Evolutionary conservation across 2,888 invertebrate genomes (phyloP).

Genomic region (Melangyna quadrimaculata): DNA sequence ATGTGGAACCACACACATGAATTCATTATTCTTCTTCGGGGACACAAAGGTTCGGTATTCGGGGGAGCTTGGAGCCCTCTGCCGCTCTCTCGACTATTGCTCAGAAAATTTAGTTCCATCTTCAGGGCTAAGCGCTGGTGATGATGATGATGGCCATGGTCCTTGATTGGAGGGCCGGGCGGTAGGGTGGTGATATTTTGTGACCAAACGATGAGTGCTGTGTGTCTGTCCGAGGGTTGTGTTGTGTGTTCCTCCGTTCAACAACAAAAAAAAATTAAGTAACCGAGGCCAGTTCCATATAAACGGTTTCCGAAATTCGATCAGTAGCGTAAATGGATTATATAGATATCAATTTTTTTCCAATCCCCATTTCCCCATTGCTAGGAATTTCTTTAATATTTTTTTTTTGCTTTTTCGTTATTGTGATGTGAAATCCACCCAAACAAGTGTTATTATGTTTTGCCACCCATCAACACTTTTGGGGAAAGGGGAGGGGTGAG

Average conservation of each 20-base stretch:
- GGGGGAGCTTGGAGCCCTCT: neutral
- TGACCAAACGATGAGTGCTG: constrained; percentile 59
- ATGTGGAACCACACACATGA: constrained; percentile 73
- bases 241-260: constrained; percentile 33
- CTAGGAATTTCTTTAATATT: constrained; percentile 43
- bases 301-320: constrained; percentile 74
- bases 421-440: constrained; percentile 38
- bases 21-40: constrained; percentile 66
- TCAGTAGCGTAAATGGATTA: constrained; percentile 74
- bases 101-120: constrained; percentile 70
- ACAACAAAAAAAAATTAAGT: constrained; percentile 37
- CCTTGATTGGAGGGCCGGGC: neutral
- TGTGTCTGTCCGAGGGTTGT: constrained; percentile 56
- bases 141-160: constrained; percentile 28
- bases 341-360: constrained; percentile 72
- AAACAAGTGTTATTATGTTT: constrained; percentile 71
- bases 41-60: constrained; percentile 18
- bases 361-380: constrained; percentile 44
- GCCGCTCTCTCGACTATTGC: constrained; percentile 7
- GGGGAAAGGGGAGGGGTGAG: constrained; percentile 36
- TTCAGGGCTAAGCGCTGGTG: constrained; percentile 63
- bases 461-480: constrained; percentile 23
- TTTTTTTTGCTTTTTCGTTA: neutral
- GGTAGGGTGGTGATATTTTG: constrained; percentile 38
- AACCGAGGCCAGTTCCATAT: constrained; percentile 69